Evolutionary conservation across 2,888 invertebrate genomes (phyloP).

Genomic region (Abscondita cerata): DNA sequence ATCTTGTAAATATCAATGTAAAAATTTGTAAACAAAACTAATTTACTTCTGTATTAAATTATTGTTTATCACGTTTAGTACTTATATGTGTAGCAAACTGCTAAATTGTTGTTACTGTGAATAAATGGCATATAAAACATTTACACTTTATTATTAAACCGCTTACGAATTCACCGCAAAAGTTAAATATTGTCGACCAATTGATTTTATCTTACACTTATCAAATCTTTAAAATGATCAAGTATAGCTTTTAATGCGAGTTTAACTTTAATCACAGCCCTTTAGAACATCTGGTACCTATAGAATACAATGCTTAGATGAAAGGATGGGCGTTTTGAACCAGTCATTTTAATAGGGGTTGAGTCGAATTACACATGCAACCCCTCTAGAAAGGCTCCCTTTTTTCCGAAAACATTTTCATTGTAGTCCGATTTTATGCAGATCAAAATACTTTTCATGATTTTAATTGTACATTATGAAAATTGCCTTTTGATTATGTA

Average conservation of each 20-base stretch:
- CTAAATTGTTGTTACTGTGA: constrained; percentile 55
- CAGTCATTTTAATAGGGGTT: constrained; percentile 52
- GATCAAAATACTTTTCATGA: constrained; percentile 9
- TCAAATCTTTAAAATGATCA: constrained; percentile 53
- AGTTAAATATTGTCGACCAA: constrained; percentile 48
- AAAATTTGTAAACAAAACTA: constrained; percentile 44
- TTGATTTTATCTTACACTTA: constrained; percentile 55
- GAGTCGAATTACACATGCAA: constrained; percentile 51
- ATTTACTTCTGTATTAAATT: constrained; percentile 55
- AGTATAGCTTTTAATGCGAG: constrained; percentile 56
- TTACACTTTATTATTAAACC: constrained; percentile 19
- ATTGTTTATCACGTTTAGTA: constrained; percentile 42
- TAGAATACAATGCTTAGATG: constrained; percentile 46
- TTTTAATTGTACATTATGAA: constrained; percentile 8
- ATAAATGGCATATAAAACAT: constrained; percentile 50
- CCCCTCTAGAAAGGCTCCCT: constrained; percentile 19
- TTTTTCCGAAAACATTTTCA: constrained; percentile 15
- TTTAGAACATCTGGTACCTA: constrained; percentile 56
- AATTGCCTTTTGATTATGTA: constrained; percentile 13
- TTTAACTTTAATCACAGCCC: constrained; percentile 58
- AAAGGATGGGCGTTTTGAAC: constrained; percentile 50
- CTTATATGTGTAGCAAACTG: constrained; percentile 57
- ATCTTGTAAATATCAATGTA: constrained; percentile 34
- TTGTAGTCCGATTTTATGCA: constrained; percentile 8
- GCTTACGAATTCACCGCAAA: constrained; percentile 29